Percentiles rank a stretch among this genome's conserved stretches.
Evolutionary conservation across 2,113 vertebrate genomes (phyloP).

Genomic region (Arvicanthis niloticus): DNA sequence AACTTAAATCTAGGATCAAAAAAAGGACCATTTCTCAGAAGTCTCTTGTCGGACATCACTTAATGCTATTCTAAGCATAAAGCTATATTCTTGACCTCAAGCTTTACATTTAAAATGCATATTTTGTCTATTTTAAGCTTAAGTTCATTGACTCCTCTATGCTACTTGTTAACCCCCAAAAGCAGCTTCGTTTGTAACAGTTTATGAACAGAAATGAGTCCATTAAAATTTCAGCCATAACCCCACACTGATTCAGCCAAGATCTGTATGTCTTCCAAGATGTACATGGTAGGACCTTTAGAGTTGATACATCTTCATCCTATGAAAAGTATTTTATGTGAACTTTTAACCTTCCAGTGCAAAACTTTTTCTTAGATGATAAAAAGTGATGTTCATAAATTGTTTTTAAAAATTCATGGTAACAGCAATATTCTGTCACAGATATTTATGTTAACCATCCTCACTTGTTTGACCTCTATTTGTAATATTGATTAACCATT

Average conservation of each 20-base stretch:
- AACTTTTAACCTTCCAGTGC: not conserved
- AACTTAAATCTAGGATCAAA: not conserved
- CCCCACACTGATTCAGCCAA: not conserved
- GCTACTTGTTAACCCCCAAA: not conserved
- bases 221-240: not conserved
- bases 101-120: slow-evolving; percentile 8
- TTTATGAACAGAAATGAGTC: not conserved
- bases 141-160: not conserved
- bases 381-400: slow-evolving; percentile 15
- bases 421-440: not conserved
- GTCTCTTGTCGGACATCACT: not conserved
- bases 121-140: not conserved
- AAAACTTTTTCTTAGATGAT: slow-evolving; percentile 17
- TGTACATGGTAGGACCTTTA: not conserved
- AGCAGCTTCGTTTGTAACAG: not conserved
- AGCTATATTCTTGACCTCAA: not conserved
- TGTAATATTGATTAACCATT: slow-evolving; percentile 1
- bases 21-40: not conserved
- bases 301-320: not conserved
- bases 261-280: not conserved
- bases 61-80: not conserved
- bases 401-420: slow-evolving; percentile 31
- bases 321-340: not conserved
- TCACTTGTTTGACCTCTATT: slow-evolving; percentile 51
- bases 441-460: slow-evolving; percentile 9